phyloP scores from a whole-genome alignment of 1,140 invertebrate genomes.

The Platorchestia sp. region DNA sequence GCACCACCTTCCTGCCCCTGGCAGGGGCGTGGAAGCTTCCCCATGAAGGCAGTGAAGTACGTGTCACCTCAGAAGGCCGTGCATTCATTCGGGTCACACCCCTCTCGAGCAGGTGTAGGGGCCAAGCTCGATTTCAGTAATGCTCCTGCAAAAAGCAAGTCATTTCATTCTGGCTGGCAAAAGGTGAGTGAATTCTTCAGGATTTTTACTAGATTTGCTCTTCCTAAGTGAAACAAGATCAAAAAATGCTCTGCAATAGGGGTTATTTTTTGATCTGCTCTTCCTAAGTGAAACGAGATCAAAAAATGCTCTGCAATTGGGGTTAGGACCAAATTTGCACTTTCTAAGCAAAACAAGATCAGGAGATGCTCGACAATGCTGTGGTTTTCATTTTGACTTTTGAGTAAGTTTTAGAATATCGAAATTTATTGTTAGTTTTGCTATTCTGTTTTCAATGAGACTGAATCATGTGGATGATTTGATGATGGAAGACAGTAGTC shows the following conservation, averaged over 20 bases:
- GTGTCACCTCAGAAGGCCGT: slow-evolving; percentile 26
- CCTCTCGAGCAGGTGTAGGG: background rate
- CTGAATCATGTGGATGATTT: background rate
- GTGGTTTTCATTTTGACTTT: too few species aligned
- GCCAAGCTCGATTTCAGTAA: slow-evolving; percentile 12
- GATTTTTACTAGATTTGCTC: background rate
- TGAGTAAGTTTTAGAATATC: background rate
- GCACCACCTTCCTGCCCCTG: background rate
- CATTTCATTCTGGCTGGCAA: background rate
- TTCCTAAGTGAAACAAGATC: background rate
- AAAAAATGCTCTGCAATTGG: too few species aligned
- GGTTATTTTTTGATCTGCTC: background rate
- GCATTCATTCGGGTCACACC: background rate
- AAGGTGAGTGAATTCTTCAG: background rate
- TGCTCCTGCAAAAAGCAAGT: background rate
- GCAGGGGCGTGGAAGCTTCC: background rate
- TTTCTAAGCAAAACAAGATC: background rate
- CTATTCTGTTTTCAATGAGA: background rate
- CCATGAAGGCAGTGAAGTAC: slow-evolving; percentile 26
- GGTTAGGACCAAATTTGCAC: background rate
- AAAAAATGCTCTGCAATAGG: too few species aligned
- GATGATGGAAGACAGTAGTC: too few species aligned
- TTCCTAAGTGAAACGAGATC: background rate
- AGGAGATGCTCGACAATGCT: too few species aligned
- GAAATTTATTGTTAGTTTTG: background rate